A percentile compares a stretch with the other conserved stretches of the same genome.
These are phyloP conservation scores for Chrysolina americana DNA, from an alignment of 2,888 invertebrate genomes.

Conservation along the genomic window DNA sequence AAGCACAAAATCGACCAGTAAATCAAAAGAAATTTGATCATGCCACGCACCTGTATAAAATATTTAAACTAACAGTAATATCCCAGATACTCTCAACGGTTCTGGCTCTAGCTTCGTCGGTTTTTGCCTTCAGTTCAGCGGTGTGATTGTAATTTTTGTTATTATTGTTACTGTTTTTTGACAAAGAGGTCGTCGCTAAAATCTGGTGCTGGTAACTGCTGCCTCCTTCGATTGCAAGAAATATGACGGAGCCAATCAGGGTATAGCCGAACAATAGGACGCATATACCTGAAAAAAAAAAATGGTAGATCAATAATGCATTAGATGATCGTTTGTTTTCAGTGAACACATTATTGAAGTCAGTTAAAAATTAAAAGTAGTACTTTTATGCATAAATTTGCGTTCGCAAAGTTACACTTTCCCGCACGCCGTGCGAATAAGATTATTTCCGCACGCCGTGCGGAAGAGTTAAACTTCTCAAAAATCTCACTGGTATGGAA, in stretches of 20 bases:
- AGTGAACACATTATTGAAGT: too few species aligned
- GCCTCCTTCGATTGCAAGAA: conserved; percentile 86
- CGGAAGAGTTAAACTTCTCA: too few species aligned
- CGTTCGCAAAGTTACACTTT: too few species aligned
- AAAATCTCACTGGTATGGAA: too few species aligned
- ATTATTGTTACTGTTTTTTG: conserved; percentile 61
- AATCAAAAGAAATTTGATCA: neutral
- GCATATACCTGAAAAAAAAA: conserved; percentile 76
- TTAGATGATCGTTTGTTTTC: too few species aligned
- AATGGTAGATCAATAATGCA: neutral
- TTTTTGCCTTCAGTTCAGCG: conserved; percentile 68
- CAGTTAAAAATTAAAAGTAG: too few species aligned
- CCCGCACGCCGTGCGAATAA: too few species aligned
- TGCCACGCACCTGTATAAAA: conserved; percentile 77
- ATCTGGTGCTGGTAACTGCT: conserved; percentile 74
- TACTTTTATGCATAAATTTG: too few species aligned
- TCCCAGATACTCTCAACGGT: conserved; percentile 94
- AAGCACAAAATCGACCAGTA: too few species aligned
- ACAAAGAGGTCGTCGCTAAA: conserved; percentile 72
- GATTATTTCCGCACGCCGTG: too few species aligned
- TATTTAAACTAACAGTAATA: conserved; percentile 89
- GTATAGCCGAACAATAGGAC: conserved; percentile 87
- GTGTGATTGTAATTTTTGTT: conserved; percentile 64
- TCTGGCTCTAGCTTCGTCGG: conserved; percentile 75
- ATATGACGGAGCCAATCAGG: conserved; percentile 82